These are phyloP conservation scores for Peromyscus eremicus DNA, from an alignment of 2,797 vertebrate genomes.

Conservation along the genomic window DNA sequence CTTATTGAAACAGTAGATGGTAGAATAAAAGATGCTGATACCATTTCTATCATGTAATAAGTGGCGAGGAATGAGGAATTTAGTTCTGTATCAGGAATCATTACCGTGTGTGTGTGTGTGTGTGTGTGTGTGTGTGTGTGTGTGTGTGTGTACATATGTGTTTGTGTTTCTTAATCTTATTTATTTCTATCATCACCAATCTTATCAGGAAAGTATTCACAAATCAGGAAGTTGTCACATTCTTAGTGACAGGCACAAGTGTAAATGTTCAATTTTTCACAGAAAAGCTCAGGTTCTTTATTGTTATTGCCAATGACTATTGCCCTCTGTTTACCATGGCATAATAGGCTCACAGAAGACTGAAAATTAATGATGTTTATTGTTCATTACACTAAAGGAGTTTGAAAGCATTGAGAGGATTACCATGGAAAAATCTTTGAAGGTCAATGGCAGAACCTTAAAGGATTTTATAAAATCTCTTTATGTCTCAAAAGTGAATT, in stretches of 20 bases:
- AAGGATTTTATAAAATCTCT: neutral
- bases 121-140: too few species aligned
- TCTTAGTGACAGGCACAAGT: neutral
- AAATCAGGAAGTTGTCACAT: neutral
- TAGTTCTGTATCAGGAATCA: neutral
- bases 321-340: neutral
- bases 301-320: neutral
- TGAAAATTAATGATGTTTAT: too few species aligned
- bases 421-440: neutral
- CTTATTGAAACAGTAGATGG: neutral
- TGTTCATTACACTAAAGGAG: neutral
- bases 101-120: neutral
- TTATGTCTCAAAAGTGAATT: neutral
- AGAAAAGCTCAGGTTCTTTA: neutral
- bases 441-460: neutral
- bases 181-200: neutral
- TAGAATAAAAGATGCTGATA: neutral
- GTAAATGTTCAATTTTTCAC: neutral
- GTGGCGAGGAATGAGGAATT: neutral
- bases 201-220: neutral
- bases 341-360: neutral
- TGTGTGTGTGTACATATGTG: too few species aligned
- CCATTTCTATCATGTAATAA: neutral
- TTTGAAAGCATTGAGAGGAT: constrained; percentile 6
- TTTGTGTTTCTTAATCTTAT: neutral